Percentiles rank a stretch among this genome's conserved stretches.
Conservation (phyloP, 2,113 vertebrate species). For the Halcyon malimbica region DNA sequence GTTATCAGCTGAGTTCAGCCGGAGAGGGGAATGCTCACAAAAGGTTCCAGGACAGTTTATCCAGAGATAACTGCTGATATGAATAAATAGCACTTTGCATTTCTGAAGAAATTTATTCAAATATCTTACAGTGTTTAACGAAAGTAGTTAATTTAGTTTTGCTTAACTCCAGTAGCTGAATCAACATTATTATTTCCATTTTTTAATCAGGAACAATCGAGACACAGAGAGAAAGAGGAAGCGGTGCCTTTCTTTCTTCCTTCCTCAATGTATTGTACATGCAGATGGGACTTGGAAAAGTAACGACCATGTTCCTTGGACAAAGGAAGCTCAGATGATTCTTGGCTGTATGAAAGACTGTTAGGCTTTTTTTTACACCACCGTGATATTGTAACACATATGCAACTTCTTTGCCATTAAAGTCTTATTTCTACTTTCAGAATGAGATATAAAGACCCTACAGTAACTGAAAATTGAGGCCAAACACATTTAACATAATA, state of each 20-base stretch:
- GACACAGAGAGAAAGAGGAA: constrained; percentile 31
- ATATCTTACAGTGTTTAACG: not conserved
- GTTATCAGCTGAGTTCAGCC: not conserved
- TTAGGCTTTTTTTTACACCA: not conserved
- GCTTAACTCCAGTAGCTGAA: not conserved
- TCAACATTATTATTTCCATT: constrained; percentile 21
- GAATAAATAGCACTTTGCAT: constrained; percentile 1
- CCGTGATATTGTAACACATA: not conserved
- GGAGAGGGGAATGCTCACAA: not conserved
- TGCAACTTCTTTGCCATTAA: not conserved
- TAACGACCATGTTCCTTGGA: not conserved
- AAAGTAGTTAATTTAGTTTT: constrained; percentile 28
- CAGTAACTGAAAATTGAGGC: not conserved
- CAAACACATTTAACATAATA: not conserved
- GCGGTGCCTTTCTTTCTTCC: constrained; percentile 21
- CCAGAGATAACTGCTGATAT: constrained; percentile 1
- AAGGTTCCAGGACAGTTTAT: constrained; percentile 43
- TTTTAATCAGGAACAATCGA: constrained; percentile 28
- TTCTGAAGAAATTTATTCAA: constrained; percentile 40
- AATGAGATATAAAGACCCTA: not conserved
- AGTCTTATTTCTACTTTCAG: not conserved
- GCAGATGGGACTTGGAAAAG: constrained; percentile 10
- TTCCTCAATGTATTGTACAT: constrained; percentile 16
- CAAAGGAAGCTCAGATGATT: constrained; percentile 19
- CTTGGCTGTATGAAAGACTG: not conserved